Conservation (phyloP, 1,140 invertebrate species). For the Drosophila subpulchrella region DNA sequence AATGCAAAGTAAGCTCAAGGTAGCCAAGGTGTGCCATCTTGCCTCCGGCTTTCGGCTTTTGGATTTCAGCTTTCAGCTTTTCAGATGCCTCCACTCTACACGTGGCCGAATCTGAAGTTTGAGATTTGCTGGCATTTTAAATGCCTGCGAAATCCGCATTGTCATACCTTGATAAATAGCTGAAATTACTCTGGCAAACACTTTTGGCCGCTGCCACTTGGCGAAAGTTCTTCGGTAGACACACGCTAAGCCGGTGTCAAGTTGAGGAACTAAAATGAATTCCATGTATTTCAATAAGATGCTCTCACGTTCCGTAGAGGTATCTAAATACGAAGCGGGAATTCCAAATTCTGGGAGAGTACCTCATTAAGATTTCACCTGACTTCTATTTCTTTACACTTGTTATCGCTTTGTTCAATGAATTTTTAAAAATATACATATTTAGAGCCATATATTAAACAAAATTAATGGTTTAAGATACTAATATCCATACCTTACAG, state of each 20-base stretch:
- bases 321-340: neutral
- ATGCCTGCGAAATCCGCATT: conserved; percentile 70
- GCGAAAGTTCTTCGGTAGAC: conserved; percentile 22
- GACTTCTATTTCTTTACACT: neutral
- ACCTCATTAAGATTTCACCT: neutral
- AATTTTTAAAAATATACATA: neutral
- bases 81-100: conserved; percentile 18
- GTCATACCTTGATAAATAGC: conserved; percentile 81
- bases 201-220: conserved; percentile 10
- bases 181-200: conserved; percentile 65
- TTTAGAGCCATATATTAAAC: too few species aligned
- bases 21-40: conserved; percentile 10
- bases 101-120: conserved; percentile 53
- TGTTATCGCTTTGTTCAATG: neutral
- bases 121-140: conserved; percentile 67
- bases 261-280: conserved; percentile 38
- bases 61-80: conserved; percentile 8
- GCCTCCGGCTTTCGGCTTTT: neutral
- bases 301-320: neutral
- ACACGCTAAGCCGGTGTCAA: conserved; percentile 33
- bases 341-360: neutral
- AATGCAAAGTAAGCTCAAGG: conserved; percentile 59
- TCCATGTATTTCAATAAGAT: conserved; percentile 31
- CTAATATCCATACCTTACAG: too few species aligned
- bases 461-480: too few species aligned